These are phyloP conservation scores for Hirtodrosophila trivittata DNA, from an alignment of 2,888 invertebrate species.

Conservation along the genomic window DNA sequence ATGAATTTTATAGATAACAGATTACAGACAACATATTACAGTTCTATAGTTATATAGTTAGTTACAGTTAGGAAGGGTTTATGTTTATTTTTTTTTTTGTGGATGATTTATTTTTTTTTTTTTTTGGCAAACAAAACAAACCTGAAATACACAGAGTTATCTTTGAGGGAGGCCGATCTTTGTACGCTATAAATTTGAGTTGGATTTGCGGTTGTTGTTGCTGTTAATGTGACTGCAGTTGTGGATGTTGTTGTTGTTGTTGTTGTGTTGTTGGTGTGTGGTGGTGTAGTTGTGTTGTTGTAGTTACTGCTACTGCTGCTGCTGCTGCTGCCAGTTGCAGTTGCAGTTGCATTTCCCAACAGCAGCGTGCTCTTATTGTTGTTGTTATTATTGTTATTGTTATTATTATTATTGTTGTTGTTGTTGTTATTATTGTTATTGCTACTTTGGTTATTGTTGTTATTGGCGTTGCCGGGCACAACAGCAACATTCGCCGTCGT, in stretches of 20 bases:
- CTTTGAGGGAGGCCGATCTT: slow-evolving; percentile 87
- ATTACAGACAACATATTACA: slow-evolving; percentile 20
- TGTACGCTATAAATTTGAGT: slow-evolving; percentile 85
- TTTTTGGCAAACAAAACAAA: slow-evolving; percentile 81
- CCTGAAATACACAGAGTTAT: slow-evolving; percentile 84
- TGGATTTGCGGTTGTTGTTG: slow-evolving; percentile 80
- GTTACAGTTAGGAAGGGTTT: slow-evolving; percentile 40
- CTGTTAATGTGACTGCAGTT: slow-evolving; percentile 67
- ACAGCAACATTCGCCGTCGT: slow-evolving; percentile 63
- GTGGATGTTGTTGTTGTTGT: slow-evolving; percentile 49
- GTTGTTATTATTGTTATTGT: slow-evolving; percentile 55
- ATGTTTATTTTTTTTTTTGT: slow-evolving; percentile 10
- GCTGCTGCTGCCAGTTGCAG: slow-evolving; percentile 48
- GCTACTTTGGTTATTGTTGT: slow-evolving; percentile 79
- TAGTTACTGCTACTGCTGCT: slow-evolving; percentile 25
- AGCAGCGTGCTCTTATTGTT: slow-evolving; percentile 64
- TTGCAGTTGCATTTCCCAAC: slow-evolving; percentile 55
- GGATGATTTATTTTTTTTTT: background rate
- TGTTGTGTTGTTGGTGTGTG: slow-evolving; percentile 58
- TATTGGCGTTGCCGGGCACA: slow-evolving; percentile 58
- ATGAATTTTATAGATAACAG: slow-evolving; percentile 18
- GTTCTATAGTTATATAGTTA: slow-evolving; percentile 42
- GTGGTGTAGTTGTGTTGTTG: slow-evolving; percentile 46
- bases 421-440: slow-evolving; percentile 64
- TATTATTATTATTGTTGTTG: slow-evolving; percentile 63